Evolutionary conservation across 2,797 vertebrate genomes (phyloP).

Genomic region (Streptopelia turtur): DNA sequence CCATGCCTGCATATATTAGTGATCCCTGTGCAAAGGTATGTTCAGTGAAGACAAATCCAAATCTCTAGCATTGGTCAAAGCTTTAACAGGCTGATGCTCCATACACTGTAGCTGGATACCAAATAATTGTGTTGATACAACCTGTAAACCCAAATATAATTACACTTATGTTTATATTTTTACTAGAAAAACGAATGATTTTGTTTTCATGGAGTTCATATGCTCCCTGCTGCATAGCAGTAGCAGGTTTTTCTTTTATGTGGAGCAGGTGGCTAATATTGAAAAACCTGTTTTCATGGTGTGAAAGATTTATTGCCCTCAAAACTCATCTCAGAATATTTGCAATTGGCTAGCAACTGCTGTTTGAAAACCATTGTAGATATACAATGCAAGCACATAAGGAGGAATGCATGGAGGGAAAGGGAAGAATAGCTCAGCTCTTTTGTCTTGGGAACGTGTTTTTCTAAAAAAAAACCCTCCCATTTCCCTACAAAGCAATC

Average conservation of each 20-base stretch:
- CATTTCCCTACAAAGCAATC: neutral
- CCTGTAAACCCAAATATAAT: neutral
- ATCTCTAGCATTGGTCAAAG: neutral
- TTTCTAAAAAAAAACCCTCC: neutral
- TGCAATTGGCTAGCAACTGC: neutral
- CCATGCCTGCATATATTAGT: neutral
- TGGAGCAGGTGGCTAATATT: conserved; percentile 56
- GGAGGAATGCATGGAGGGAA: neutral
- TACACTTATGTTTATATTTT: conserved; percentile 1
- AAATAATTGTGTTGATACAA: neutral
- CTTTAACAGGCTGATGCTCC: neutral
- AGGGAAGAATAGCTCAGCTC: neutral
- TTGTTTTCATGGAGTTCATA: neutral
- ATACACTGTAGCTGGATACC: neutral
- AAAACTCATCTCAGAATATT: neutral
- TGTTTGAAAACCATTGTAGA: neutral
- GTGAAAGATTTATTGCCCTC: conserved; percentile 36
- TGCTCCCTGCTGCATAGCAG: neutral
- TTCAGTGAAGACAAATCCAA: neutral
- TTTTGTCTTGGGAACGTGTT: neutral
- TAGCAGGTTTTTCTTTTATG: conserved; percentile 52
- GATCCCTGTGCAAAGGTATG: neutral
- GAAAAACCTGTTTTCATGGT: conserved; percentile 28
- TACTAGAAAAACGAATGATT: neutral
- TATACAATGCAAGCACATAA: neutral